phyloP scores from a whole-genome alignment of 2,113 vertebrate genomes.

The Aldabrachelys gigantea region DNA sequence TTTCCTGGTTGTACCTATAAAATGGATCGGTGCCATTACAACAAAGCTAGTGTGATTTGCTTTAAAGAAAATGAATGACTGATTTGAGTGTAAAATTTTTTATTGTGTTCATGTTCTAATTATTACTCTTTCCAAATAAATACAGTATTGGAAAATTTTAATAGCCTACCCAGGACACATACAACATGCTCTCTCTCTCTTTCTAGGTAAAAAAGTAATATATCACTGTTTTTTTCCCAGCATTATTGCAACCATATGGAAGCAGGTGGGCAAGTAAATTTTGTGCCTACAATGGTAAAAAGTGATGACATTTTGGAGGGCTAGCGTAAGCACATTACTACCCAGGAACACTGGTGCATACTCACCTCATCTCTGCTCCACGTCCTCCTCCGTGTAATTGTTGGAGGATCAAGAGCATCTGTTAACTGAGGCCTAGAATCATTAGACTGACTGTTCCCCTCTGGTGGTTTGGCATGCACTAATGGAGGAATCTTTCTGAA shows the following conservation, averaged over 20 bases:
- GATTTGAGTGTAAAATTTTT: not conserved
- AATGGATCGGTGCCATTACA: not conserved
- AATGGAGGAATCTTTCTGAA: conserved; percentile 96
- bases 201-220: not conserved
- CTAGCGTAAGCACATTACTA: not conserved
- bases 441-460: conserved; percentile 87
- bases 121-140: not conserved
- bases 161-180: not conserved
- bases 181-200: not conserved
- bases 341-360: not conserved
- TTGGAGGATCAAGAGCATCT: conserved; percentile 88
- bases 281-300: not conserved
- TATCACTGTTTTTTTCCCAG: not conserved
- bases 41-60: not conserved
- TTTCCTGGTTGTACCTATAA: not conserved
- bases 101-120: not conserved
- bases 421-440: conserved; percentile 86
- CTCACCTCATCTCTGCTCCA: conserved; percentile 98
- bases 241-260: not conserved
- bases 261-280: not conserved
- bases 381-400: conserved; percentile 92
- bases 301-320: not conserved
- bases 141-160: not conserved
- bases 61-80: not conserved
- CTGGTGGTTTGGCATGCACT: conserved; percentile 88